phyloP scores from a whole-genome alignment of 2,888 invertebrate genomes.

The Belgica antarctica region DNA sequence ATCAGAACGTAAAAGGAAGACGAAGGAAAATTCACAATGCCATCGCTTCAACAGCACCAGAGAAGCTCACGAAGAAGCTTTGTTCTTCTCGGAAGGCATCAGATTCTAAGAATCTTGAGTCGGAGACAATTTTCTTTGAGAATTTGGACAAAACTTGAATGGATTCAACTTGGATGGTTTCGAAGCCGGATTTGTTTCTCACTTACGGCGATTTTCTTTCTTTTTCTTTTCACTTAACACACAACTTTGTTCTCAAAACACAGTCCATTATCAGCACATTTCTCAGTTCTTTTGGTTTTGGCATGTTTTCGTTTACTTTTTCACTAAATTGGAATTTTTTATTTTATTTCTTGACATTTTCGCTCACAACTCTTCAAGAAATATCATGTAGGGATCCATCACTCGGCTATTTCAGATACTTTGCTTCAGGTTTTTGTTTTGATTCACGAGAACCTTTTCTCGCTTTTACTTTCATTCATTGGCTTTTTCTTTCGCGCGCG shows the following conservation, averaged over 20 bases:
- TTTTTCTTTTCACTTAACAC: slow-evolving; percentile 8
- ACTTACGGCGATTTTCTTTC: not conserved
- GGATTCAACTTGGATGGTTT: slow-evolving; percentile 5
- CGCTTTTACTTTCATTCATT: not conserved
- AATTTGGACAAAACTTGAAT: slow-evolving; percentile 1
- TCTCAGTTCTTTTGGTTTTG: no score
- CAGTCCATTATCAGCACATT: slow-evolving; percentile 5
- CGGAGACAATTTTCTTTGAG: no score
- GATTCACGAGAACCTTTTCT: not conserved
- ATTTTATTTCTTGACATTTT: no score
- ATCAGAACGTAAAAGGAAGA: no score
- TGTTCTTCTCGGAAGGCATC: no score
- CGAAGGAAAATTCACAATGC: no score
- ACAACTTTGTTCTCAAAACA: not conserved
- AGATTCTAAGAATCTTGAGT: no score
- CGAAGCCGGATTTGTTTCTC: not conserved
- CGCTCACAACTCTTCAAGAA: slow-evolving; percentile 9
- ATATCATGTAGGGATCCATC: not conserved
- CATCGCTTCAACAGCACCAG: no score
- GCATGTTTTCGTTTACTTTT: slow-evolving; percentile 18
- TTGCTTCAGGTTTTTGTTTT: not conserved
- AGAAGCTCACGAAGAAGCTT: no score
- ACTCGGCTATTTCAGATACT: not conserved
- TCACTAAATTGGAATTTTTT: slow-evolving; percentile 24
- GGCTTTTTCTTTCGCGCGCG: not conserved